Evolutionary conservation across 2,797 vertebrate genomes (phyloP).

Genomic region (Bradypodion pumilum): DNA sequence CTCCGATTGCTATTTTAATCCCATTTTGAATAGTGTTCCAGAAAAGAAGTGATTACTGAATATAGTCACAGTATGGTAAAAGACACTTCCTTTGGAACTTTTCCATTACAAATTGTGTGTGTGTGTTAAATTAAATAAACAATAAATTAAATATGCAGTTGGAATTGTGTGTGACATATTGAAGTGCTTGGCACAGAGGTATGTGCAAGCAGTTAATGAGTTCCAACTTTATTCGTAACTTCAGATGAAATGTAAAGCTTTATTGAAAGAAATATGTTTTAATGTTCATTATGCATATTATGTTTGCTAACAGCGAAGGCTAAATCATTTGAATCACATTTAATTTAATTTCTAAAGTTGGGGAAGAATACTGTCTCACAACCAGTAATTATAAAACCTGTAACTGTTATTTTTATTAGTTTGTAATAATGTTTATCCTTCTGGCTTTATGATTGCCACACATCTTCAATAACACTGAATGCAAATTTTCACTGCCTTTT

Average conservation of each 20-base stretch:
- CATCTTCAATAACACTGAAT: conserved; percentile 19
- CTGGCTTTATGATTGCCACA: not conserved
- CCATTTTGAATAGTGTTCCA: conserved; percentile 50
- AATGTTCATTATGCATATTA: conserved; percentile 5
- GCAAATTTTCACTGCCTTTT: not conserved
- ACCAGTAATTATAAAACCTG: conserved; percentile 46
- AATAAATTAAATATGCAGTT: conserved; percentile 4
- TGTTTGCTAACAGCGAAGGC: conserved; percentile 35
- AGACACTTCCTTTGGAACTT: conserved; percentile 28
- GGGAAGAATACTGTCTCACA: conserved; percentile 7
- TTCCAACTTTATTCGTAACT: not conserved
- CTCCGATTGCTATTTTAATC: conserved; percentile 65
- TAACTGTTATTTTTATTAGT: conserved; percentile 46
- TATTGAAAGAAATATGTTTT: conserved; percentile 20
- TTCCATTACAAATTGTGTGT: conserved; percentile 25
- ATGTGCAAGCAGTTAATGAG: conserved; percentile 26
- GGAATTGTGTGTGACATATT: conserved; percentile 1
- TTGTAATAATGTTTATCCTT: conserved; percentile 42
- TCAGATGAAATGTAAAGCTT: conserved; percentile 33
- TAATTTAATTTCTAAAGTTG: conserved; percentile 18
- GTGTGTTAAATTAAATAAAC: not conserved
- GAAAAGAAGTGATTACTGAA: conserved; percentile 54
- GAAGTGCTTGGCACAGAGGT: not conserved
- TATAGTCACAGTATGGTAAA: conserved; percentile 24
- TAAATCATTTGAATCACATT: conserved; percentile 33